Base-by-base conservation (phyloP, 1,140 invertebrate species). In the Coptotermes formosanus region DNA sequence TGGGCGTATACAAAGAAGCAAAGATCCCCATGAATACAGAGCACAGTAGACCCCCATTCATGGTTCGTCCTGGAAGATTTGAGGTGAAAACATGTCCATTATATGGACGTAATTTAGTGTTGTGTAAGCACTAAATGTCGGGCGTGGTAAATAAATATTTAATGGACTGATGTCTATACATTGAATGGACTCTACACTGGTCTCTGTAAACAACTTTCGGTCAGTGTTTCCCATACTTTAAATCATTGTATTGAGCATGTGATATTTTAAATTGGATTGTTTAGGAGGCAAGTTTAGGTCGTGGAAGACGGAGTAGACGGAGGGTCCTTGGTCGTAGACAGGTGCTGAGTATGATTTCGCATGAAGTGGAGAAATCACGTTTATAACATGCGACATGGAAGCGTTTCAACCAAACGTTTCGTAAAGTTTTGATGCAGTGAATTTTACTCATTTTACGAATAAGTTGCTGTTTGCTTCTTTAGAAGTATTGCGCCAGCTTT, bases 91-190 rank as follows among this genome's bases (percentile, higher is more conserved):
- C 82, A 83, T 83, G 43, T 45, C 82, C 82, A 83, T 83, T 83
- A 83, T 83, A 32, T 83, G 44, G 82, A 83, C 82, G 82, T 83
- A 83, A 83, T 83, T 83, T 83, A 83, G 82, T 83, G 82, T 83
- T 83, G 82, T 83, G 32, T 83, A 83, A 83, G 82, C 82, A 30
- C 82, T 83, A 83, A 83, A 52, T 19, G 82, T 83, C 82, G 82
- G 82, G 43, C 6, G 48, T 83, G 82, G 82, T 83, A 83, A 83
- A 83, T 83, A 83, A 83, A 83, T 83, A 43, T 83, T 75, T 83
- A 83, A 83, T 83, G 32, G 82, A 83, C 82, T 83, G 32, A 52
- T 45, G 43, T 83, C 82, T 75, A 30, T 75, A 75, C n/a, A 75
- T 11, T 30, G 64, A 75, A 75, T 75, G 64, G 59, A 25, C 64